Base-by-base conservation (phyloP, 2,888 invertebrate genomes). In the Trilocha varians region DNA sequence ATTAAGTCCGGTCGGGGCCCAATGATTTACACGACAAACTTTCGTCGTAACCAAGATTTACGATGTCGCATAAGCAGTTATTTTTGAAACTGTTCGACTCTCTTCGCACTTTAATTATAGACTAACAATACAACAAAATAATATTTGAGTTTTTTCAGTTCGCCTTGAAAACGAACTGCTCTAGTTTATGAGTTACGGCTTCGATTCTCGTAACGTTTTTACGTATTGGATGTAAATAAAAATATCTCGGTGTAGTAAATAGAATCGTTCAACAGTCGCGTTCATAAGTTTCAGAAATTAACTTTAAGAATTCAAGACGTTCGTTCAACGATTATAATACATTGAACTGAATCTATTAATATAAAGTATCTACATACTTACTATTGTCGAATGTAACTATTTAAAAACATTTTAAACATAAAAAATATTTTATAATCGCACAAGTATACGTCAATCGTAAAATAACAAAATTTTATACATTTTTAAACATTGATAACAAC, bases 91-190 rank as follows among this genome's bases (percentile, higher is more conserved):
- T 50, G 71, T 73, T 72, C 72, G 67, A 68, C 71, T 78, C 77
- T 74, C 76, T 76, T 74, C 75, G 65, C 78, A 70, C 68, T 76
- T 75, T 80, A 82, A 78, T 74, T 78, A 79, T 83, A 83, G 78
- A 70, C 62, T 62, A 61, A 70, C 73, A 80, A 77, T 76, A 75
- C 72, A 72, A 76, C 70, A 68, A 71, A 69, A 74, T 74, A 67
- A 73, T 72, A 70, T 70, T 71, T 70, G 60, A 68, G 67, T 63
- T 65, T 58, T 25, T 60, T 64, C 52, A 59, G 70, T 59, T 63
- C 62, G 63, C 70, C 70, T 70, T 71, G 69, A 72, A 70, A 59
- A 59, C 57, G 57, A 59, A 68, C 64, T 61, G 62, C 55, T 62
- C 57, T 61, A 59, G 57, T 62, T 63, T 62, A 58, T 55, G 54